Conservation (phyloP, 2,888 invertebrate species). For the Poecilobothrus nobilitatus region DNA sequence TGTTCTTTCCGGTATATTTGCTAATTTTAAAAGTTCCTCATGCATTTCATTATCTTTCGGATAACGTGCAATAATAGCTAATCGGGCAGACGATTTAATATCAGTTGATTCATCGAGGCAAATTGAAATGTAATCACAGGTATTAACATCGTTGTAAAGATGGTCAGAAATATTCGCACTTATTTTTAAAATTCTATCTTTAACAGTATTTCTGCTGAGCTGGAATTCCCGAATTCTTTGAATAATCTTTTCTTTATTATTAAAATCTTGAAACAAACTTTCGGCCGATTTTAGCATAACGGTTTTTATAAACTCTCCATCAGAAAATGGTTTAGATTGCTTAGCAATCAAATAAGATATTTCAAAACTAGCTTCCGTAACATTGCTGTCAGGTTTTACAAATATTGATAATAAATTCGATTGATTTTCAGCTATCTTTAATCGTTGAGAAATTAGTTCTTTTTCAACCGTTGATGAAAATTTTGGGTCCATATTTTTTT, state of each 20-base stretch:
- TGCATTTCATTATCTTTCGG: not conserved
- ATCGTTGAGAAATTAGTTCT: not conserved
- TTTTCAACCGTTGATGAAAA: no score
- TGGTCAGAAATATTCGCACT: not conserved
- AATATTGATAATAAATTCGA: not conserved
- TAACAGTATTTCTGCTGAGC: not conserved
- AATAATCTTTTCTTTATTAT: slow-evolving; percentile 7
- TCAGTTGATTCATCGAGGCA: slow-evolving; percentile 8
- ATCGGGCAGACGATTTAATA: not conserved
- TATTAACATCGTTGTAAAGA: not conserved
- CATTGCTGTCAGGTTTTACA: not conserved
- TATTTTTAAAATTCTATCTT: slow-evolving; percentile 8
- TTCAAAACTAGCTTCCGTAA: slow-evolving; percentile 3
- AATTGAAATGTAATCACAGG: slow-evolving; percentile 1
- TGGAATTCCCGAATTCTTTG: slow-evolving; percentile 7
- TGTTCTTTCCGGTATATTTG: not conserved
- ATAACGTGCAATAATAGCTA: not conserved
- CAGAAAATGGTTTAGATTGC: not conserved
- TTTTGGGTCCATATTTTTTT: no score
- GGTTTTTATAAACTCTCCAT: not conserved
- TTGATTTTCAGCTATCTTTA: not conserved
- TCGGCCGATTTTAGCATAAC: not conserved
- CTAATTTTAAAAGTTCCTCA: not conserved
- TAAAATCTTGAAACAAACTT: not conserved
- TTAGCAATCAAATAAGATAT: not conserved